These are phyloP conservation scores for Lepeophtheirus nordmannii DNA, from an alignment of 2,888 invertebrate species.

Conservation along the genomic window DNA sequence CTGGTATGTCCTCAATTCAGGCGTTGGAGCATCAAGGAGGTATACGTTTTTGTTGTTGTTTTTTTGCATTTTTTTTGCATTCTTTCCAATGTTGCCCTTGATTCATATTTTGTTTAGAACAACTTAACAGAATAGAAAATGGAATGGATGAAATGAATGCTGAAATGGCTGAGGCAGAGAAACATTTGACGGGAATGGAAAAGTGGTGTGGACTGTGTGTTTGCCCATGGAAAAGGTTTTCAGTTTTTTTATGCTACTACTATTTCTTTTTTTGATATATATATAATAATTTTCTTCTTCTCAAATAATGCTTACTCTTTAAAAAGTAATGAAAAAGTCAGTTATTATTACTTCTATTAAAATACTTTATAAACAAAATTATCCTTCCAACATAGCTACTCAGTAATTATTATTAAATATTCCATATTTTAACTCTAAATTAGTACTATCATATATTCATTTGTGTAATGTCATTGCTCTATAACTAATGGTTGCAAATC, in stretches of 20 bases:
- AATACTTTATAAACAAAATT: too few species aligned
- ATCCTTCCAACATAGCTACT: too few species aligned
- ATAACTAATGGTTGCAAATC: too few species aligned
- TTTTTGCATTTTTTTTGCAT: background rate
- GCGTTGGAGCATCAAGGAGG: slow-evolving; percentile 85
- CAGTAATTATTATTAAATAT: too few species aligned
- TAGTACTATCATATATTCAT: too few species aligned
- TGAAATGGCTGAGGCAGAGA: slow-evolving; percentile 99
- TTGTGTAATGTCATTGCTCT: too few species aligned
- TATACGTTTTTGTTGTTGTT: slow-evolving; percentile 42
- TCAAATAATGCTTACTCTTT: too few species aligned
- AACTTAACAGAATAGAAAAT: slow-evolving; percentile 98
- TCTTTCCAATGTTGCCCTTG: background rate
- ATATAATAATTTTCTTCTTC: too few species aligned
- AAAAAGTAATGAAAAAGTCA: too few species aligned
- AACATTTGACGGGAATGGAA: slow-evolving; percentile 98
- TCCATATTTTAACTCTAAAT: too few species aligned
- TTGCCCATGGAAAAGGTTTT: slow-evolving; percentile 39
- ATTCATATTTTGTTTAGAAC: slow-evolving; percentile 47
- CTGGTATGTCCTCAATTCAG: slow-evolving; percentile 74
- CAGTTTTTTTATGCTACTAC: background rate
- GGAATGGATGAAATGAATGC: slow-evolving; percentile 99
- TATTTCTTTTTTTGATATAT: too few species aligned
- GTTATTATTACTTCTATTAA: too few species aligned
- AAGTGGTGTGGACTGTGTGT: slow-evolving; percentile 50